Evolutionary conservation across 2,797 vertebrate species (phyloP), one percentile per base, ranked within the genome.

Genomic region (Danio albolineatus): DNA sequence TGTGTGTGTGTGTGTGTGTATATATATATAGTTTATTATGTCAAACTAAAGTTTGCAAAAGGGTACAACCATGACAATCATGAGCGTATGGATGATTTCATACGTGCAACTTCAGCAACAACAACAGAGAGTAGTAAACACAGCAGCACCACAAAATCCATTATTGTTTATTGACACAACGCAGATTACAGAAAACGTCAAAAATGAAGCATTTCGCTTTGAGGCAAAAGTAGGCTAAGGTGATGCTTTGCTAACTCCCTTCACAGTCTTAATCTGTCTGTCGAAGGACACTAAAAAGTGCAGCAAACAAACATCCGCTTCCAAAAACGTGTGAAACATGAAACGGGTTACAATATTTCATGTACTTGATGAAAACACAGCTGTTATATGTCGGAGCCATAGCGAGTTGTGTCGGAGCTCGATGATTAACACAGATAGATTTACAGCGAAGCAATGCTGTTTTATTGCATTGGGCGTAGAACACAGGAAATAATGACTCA

Each of bases 281-380:
- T 6, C 4, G 72, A 74, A 61, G 49, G 10, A 21, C 6, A 12
- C 48, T 16, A 48, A 76, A n/a, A 41, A 76, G 73, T 43, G 14
- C 36, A 43, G 19, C 66, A 53, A 38, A 62, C 10, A 46, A 57
- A 54, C 60, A 76, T 64, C 73, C 59, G 73, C 73, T 51, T 54
- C 5, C 9, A 75, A 51, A 53, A 62, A 62, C 44, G 41, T 5
- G 17, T 36, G 7, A 38, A 49, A 38, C 4, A 38, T 36, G 4
- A 38, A 49, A 38, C 2, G 2, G 6, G 10, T 19, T 17, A 8
- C 60, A 56, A 38, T 43, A 60, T 60, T 36, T 49, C 6, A 7
- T 7, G 13, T 14, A 10, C 12, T 72, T 10, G n/a, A n/a, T 21
- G 21, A 1, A 36, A 59, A 59, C 54, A 59, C 44, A 17, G 21